Evolutionary conservation across 2,888 invertebrate genomes (phyloP).

Genomic region (Acrocyrtus sp.): DNA sequence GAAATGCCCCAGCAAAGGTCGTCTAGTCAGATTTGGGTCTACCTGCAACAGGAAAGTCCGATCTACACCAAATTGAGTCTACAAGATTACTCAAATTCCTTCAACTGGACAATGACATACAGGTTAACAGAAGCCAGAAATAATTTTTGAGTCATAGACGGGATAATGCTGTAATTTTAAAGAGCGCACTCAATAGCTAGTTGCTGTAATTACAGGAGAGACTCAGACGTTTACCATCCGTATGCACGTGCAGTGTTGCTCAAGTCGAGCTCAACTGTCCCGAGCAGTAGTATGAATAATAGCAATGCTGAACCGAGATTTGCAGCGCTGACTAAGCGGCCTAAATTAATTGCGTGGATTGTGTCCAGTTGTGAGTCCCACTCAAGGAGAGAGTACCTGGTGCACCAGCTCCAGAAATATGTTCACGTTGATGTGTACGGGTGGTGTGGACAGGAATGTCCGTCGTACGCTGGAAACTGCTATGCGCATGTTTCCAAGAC

Average conservation of each 20-base stretch:
- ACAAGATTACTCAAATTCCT: constrained; percentile 7
- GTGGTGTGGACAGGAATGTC: constrained; percentile 37
- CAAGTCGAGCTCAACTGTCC: background rate
- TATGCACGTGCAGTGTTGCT: constrained; percentile 16
- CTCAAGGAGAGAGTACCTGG: constrained; percentile 43
- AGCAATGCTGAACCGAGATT: no score
- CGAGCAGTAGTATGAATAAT: background rate
- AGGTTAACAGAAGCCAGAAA: constrained; percentile 4
- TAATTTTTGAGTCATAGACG: no score
- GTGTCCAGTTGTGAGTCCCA: constrained; percentile 36
- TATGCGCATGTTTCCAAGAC: constrained; percentile 4
- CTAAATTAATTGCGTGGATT: constrained; percentile 42
- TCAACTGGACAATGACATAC: constrained; percentile 45
- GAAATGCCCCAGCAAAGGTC: background rate
- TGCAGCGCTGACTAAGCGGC: no score
- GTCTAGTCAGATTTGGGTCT: constrained; percentile 25
- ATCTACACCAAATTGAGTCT: constrained; percentile 19
- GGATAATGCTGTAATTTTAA: no score
- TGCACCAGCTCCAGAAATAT: constrained; percentile 23
- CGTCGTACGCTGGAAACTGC: constrained; percentile 4
- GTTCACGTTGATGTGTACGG: constrained; percentile 47
- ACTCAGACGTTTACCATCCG: constrained; percentile 49
- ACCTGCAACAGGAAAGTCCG: constrained; percentile 23
- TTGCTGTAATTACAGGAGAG: constrained; percentile 1
- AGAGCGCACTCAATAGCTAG: no score